These are phyloP conservation scores for Arctocebus calabarensis DNA, from an alignment of 2,797 vertebrate genomes.

Conservation along the genomic window DNA sequence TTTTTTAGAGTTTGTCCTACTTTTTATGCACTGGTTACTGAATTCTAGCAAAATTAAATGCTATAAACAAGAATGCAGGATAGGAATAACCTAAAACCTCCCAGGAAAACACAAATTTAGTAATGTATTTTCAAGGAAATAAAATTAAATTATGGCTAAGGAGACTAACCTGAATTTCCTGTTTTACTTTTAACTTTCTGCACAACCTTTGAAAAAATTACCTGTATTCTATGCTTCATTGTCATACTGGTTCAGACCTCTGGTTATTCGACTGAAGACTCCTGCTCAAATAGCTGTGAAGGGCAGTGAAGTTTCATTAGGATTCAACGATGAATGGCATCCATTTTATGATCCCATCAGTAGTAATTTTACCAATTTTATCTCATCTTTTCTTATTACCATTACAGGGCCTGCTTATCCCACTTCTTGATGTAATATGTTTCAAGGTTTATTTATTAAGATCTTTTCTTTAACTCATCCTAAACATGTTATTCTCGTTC, in stretches of 20 bases:
- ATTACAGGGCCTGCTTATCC: neutral
- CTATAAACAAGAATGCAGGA: constrained; percentile 39
- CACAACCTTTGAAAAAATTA: neutral
- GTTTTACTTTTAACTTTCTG: constrained; percentile 53
- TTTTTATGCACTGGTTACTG: constrained; percentile 60
- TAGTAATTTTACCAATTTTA: neutral
- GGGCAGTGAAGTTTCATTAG: neutral
- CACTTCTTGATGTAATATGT: neutral
- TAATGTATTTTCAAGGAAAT: constrained; percentile 50
- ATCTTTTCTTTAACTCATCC: neutral
- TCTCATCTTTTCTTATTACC: neutral
- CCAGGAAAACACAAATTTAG: constrained; percentile 10
- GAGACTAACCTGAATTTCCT: constrained; percentile 21
- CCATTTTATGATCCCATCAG: neutral
- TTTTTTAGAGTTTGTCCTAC: constrained; percentile 56
- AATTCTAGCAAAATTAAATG: constrained; percentile 43
- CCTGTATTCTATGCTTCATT: neutral
- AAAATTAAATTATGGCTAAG: constrained; percentile 67
- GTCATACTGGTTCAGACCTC: neutral
- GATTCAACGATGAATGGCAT: neutral
- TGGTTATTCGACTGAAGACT: neutral
- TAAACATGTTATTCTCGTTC: neutral
- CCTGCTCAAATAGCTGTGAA: neutral
- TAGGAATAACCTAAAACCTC: constrained; percentile 53
- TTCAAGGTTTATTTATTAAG: neutral